phyloP scores from a whole-genome alignment of 2,113 vertebrate genomes.

The Atherinomorus stipes region DNA sequence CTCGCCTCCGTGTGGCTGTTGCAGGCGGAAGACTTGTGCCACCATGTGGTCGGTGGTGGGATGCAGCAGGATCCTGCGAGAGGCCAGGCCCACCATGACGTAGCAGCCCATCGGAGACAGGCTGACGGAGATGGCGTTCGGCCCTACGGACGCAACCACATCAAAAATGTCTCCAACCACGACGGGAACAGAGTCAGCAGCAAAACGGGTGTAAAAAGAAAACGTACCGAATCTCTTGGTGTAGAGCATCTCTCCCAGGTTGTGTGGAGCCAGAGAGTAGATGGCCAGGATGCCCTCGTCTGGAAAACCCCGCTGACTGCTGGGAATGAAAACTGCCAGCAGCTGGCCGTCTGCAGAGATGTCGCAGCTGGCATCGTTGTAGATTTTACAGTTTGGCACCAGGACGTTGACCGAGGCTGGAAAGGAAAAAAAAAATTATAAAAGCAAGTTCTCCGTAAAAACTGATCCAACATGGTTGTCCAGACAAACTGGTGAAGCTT shows the following conservation, averaged over 20 bases:
- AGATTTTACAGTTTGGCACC: conserved; percentile 99
- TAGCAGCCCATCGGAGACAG: conserved; percentile 98
- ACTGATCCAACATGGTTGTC: no score
- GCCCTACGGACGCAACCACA: conserved; percentile 79
- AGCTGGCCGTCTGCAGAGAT: conserved; percentile 97
- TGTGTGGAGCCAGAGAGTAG: conserved; percentile 97
- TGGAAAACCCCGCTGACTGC: conserved; percentile 96
- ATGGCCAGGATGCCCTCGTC: conserved; percentile 98
- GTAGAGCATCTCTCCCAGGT: conserved; percentile 99
- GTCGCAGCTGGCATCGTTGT: conserved; percentile 98
- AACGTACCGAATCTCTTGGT: conserved; percentile 94
- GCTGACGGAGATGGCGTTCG: conserved; percentile 98
- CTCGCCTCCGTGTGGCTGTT: conserved; percentile 97
- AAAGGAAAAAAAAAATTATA: neutral
- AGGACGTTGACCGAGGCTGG: conserved; percentile 95
- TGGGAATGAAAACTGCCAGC: conserved; percentile 97
- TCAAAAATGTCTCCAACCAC: no score
- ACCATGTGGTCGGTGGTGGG: conserved; percentile 99
- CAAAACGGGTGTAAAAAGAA: neutral
- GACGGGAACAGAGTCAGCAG: neutral
- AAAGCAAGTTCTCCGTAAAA: neutral
- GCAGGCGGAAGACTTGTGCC: conserved; percentile 98
- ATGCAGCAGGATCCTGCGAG: conserved; percentile 94
- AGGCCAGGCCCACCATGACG: conserved; percentile 97
- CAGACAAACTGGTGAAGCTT: no score